A percentile compares a stretch with the other conserved stretches of the same genome.
phyloP scores from a whole-genome alignment of 2,113 vertebrate species.

The Merops nubicus region DNA sequence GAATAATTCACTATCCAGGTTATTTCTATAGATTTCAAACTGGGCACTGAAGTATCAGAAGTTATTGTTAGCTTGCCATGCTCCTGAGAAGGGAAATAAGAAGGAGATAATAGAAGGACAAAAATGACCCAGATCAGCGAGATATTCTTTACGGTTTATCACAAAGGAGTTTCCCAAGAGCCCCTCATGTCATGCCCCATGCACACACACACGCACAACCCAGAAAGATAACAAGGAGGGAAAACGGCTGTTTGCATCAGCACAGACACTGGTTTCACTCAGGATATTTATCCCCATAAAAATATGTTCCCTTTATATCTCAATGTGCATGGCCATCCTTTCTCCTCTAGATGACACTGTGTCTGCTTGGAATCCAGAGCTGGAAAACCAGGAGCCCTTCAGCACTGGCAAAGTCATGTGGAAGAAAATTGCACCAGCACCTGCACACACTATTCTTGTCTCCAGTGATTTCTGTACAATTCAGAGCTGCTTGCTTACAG shows the following conservation, averaged over 20 bases:
- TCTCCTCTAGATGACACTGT: slow-evolving; percentile 71
- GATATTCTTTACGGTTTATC: slow-evolving; percentile 7
- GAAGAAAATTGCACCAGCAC: slow-evolving; percentile 38
- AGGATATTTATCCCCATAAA: not conserved
- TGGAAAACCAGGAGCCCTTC: slow-evolving; percentile 4
- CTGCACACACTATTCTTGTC: slow-evolving; percentile 1
- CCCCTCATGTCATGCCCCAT: not conserved
- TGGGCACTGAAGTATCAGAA: slow-evolving; percentile 38
- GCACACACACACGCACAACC: not conserved
- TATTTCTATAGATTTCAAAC: slow-evolving; percentile 60
- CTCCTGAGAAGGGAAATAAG: slow-evolving; percentile 30
- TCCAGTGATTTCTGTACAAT: not conserved
- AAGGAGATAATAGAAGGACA: slow-evolving; percentile 31
- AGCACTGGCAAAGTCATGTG: slow-evolving; percentile 6
- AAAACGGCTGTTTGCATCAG: not conserved
- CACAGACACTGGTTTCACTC: not conserved
- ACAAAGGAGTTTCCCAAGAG: slow-evolving; percentile 55
- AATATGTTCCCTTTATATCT: not conserved
- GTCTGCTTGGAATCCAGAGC: slow-evolving; percentile 31
- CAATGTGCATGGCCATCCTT: not conserved
- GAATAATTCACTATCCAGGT: slow-evolving; percentile 37
- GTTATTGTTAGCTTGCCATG: slow-evolving; percentile 5
- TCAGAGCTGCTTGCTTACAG: not conserved
- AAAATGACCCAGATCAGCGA: slow-evolving; percentile 31
- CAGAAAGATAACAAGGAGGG: not conserved